Evolutionary conservation across 2,797 vertebrate species (phyloP), one percentile per base, ranked within the genome.

Genomic region (Atherinosoma microstoma): DNA sequence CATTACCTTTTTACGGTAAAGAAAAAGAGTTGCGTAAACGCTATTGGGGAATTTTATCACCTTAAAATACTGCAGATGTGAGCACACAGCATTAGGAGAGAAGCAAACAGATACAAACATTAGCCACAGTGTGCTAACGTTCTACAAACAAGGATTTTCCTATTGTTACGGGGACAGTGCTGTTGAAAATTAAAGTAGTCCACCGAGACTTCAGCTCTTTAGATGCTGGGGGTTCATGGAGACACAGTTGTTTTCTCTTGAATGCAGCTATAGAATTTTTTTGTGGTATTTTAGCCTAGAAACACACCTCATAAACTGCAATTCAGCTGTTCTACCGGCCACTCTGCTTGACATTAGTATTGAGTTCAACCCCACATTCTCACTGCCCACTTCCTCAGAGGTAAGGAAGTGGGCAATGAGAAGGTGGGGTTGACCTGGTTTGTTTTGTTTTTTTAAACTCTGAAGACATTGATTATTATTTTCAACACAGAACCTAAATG

Each of bases 401-500:
- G 24, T 27, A 27, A 27, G 51, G 60, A 47, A 35, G 38, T 45
- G 53, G 59, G 6, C n/a, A 12, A 2, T 16, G 7, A n/a, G 34
- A 6, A 45, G 18, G 47, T 22, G 29, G 2, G 10, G 45, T 20
- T 24, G 30, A 20, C 58, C 49, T 42, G 12, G 4, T 40, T 38
- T 13, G 18, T 20, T 6, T 32, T 4, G 15, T 5, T 11, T 22
- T 49, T 49, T 49, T n/a, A 18, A 49, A 18, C 11, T 54, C 27
- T 27, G 13, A 1, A 27, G 51, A 24, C 1, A 29, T 5, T 54
- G 11, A 61, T 53, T 20, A 18, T 22, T 3, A 4, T 4, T 56
- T 24, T 63, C 30, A 63, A 27, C 20, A 62, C 3, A 51, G 12
- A 63, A 70, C 49, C 34, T 60, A 36, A 22, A 45, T 45, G 6